phyloP scores from a whole-genome alignment of 2,113 vertebrate genomes.

The Eidolon helvum region DNA sequence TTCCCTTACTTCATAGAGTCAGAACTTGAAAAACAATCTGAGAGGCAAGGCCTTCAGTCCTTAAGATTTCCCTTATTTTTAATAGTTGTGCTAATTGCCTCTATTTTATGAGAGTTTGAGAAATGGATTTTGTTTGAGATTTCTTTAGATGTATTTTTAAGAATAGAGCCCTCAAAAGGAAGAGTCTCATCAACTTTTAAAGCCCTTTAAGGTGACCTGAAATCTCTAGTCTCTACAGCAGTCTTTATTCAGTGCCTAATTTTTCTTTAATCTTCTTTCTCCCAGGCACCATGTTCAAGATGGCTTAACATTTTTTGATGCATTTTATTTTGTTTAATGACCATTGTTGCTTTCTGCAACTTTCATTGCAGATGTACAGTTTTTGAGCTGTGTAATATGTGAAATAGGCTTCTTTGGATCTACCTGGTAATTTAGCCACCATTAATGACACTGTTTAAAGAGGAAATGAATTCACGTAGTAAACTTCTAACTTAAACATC shows the following conservation, averaged over 20 bases:
- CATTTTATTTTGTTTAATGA: constrained; percentile 30
- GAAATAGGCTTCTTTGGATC: background rate
- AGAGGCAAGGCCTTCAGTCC: background rate
- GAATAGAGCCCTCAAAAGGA: background rate
- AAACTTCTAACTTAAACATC: constrained; percentile 23
- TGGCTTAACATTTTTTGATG: background rate
- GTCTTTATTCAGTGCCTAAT: background rate
- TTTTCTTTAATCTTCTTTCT: constrained; percentile 26
- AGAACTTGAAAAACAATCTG: background rate
- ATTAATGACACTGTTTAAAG: background rate
- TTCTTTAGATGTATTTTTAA: constrained; percentile 12
- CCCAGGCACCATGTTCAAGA: background rate
- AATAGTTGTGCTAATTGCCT: background rate
- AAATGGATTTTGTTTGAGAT: background rate
- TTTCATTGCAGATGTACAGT: background rate
- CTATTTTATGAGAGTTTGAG: background rate
- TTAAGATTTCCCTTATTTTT: background rate
- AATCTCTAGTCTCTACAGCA: background rate
- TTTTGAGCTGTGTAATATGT: background rate
- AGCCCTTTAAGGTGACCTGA: background rate
- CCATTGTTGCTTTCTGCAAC: background rate
- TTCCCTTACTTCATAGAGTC: background rate
- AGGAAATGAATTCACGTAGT: constrained; percentile 13
- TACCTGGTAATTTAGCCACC: background rate
- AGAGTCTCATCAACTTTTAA: background rate